Percentiles rank a stretch among this genome's conserved stretches.
These are phyloP conservation scores for Ophioninae sp. DNA, from an alignment of 2,888 invertebrate genomes.

Conservation along the genomic window DNA sequence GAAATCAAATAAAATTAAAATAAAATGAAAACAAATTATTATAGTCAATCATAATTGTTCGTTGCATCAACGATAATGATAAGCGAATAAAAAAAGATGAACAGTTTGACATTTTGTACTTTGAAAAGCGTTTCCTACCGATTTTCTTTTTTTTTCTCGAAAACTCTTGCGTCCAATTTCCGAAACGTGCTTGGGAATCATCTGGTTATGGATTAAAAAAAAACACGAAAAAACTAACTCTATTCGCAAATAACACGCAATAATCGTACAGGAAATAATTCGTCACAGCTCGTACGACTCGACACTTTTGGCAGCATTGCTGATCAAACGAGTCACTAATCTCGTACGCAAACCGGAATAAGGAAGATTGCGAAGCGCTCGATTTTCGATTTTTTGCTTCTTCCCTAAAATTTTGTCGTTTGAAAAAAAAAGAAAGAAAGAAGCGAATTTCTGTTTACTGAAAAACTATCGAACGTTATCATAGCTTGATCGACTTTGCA, in stretches of 20 bases:
- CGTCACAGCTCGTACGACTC: conserved; percentile 24
- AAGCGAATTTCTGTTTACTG: conserved; percentile 47
- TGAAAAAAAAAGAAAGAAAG: neutral
- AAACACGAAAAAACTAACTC: conserved; percentile 5
- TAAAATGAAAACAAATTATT: neutral
- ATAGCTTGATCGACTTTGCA: conserved; percentile 66
- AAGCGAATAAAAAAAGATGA: neutral
- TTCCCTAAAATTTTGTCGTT: conserved; percentile 1
- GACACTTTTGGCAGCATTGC: conserved; percentile 19
- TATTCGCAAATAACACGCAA: neutral
- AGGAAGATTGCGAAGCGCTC: conserved; percentile 9
- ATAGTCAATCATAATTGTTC: neutral
- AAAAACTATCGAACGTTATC: conserved; percentile 55
- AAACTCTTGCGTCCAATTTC: conserved; percentile 48
- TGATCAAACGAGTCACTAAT: conserved; percentile 9
- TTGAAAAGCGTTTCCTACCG: conserved; percentile 46
- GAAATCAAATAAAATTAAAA: neutral
- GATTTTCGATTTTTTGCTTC: neutral
- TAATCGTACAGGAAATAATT: neutral
- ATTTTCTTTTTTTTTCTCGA: too few relatives aligned
- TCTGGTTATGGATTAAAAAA: conserved; percentile 73
- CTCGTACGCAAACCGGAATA: conserved; percentile 16
- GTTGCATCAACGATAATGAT: neutral
- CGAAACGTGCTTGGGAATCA: conserved; percentile 76
- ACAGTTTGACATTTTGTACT: conserved; percentile 47